Percentiles rank a stretch among this genome's conserved stretches.
Conservation (phyloP, 2,888 invertebrate species). For the Herminia tarsipennalis region DNA sequence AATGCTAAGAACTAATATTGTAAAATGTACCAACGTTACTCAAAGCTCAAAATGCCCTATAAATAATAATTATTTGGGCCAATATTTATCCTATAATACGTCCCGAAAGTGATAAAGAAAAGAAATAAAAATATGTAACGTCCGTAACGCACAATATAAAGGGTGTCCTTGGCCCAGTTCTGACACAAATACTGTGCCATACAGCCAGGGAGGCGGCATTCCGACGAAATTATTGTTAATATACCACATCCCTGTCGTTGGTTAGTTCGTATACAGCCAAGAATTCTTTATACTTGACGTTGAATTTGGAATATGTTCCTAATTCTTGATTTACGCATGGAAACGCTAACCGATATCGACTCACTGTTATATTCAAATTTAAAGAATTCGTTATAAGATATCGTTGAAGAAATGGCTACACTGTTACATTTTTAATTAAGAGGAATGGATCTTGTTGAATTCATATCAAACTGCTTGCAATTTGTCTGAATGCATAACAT, state of each 20-base stretch:
- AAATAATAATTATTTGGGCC: conserved; percentile 18
- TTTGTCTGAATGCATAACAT: too few relatives aligned
- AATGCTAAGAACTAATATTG: background rate
- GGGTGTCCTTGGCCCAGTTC: conserved; percentile 45
- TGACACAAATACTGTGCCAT: conserved; percentile 38
- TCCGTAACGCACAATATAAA: conserved; percentile 30
- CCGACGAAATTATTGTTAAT: conserved; percentile 32
- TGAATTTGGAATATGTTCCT: too few relatives aligned
- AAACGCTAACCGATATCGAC: too few relatives aligned
- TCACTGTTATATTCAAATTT: too few relatives aligned
- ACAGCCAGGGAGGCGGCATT: conserved; percentile 15
- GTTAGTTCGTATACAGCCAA: too few relatives aligned
- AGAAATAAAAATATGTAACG: conserved; percentile 37
- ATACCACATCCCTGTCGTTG: conserved; percentile 17
- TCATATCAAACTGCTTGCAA: too few relatives aligned
- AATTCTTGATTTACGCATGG: too few relatives aligned
- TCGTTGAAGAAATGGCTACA: too few relatives aligned
- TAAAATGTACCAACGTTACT: background rate
- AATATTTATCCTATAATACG: conserved; percentile 33
- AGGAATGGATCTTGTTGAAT: too few relatives aligned
- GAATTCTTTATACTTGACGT: too few relatives aligned
- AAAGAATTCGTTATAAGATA: too few relatives aligned
- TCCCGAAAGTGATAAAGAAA: conserved; percentile 39
- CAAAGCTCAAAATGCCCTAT: conserved; percentile 5
- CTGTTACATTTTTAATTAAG: too few relatives aligned